These are phyloP conservation scores for Ondatra zibethicus DNA, from an alignment of 2,113 vertebrate species.

Conservation along the genomic window DNA sequence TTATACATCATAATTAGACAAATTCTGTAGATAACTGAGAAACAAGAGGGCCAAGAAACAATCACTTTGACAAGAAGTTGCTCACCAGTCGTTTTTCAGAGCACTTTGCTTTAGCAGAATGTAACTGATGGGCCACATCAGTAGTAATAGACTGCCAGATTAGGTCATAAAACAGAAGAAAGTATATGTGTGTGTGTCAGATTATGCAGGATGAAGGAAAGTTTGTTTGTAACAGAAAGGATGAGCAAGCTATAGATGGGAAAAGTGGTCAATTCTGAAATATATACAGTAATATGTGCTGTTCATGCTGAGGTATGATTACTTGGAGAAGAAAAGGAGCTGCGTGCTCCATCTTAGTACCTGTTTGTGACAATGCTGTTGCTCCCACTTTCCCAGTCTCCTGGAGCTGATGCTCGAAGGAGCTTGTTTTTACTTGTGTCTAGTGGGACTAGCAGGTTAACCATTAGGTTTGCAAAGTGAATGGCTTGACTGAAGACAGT, in stretches of 20 bases:
- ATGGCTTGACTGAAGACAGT: conserved; percentile 99
- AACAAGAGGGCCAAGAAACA: neutral
- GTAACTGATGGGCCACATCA: neutral
- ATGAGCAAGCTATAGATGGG: neutral
- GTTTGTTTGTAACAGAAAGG: neutral
- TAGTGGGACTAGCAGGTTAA: conserved; percentile 96
- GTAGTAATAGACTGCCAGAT: conserved; percentile 5
- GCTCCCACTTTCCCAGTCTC: conserved; percentile 99
- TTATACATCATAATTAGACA: neutral
- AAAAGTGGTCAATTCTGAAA: conserved; percentile 35
- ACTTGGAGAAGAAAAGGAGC: neutral
- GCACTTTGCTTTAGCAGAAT: neutral
- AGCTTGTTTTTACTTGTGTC: conserved; percentile 98
- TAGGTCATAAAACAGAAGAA: neutral
- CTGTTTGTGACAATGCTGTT: conserved; percentile 99
- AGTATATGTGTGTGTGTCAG: neutral
- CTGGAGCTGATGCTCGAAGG: conserved; percentile 89
- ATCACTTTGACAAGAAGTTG: neutral
- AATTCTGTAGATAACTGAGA: neutral
- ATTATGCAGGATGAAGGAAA: neutral
- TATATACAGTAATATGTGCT: neutral
- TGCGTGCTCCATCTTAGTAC: conserved; percentile 76
- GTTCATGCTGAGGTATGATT: neutral
- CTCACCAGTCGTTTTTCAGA: conserved; percentile 23
- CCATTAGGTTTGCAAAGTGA: conserved; percentile 99